These are phyloP conservation scores for Ceratosolen solmsi DNA, from an alignment of 1,140 invertebrate genomes.

Conservation along the genomic window DNA sequence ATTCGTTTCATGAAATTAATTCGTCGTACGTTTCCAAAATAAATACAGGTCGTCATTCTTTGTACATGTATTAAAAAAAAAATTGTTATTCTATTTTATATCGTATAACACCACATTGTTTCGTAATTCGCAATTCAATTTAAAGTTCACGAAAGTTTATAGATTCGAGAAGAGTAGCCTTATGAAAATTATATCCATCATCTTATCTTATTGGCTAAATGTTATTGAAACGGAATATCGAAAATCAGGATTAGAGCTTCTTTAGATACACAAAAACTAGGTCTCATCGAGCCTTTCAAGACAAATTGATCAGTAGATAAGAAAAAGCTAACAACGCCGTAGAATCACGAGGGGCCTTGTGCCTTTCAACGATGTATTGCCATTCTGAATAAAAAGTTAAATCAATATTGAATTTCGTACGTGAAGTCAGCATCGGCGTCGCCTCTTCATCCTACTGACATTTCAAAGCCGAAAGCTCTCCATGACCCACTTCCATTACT, in stretches of 20 bases:
- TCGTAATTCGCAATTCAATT: too few relatives aligned
- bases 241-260: not conserved
- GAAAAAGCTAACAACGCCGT: not conserved
- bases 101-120: too few relatives aligned
- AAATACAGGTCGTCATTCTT: too few relatives aligned
- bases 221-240: not conserved
- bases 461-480: constrained; percentile 19
- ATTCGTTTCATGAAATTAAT: too few relatives aligned
- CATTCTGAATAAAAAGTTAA: constrained; percentile 15
- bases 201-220: not conserved
- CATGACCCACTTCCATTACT: constrained; percentile 30
- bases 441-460: not conserved
- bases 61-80: too few relatives aligned
- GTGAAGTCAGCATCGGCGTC: not conserved
- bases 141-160: not conserved
- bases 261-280: not conserved
- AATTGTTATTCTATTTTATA: too few relatives aligned
- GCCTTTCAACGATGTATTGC: not conserved
- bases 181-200: not conserved
- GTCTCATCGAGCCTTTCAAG: not conserved
- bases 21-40: too few relatives aligned
- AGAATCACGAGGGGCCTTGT: not conserved
- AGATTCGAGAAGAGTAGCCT: not conserved
- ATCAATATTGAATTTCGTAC: constrained; percentile 33
- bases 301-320: constrained; percentile 1